Evolutionary conservation across 2,113 vertebrate species (phyloP).

Genomic region (Panurus biarmicus): DNA sequence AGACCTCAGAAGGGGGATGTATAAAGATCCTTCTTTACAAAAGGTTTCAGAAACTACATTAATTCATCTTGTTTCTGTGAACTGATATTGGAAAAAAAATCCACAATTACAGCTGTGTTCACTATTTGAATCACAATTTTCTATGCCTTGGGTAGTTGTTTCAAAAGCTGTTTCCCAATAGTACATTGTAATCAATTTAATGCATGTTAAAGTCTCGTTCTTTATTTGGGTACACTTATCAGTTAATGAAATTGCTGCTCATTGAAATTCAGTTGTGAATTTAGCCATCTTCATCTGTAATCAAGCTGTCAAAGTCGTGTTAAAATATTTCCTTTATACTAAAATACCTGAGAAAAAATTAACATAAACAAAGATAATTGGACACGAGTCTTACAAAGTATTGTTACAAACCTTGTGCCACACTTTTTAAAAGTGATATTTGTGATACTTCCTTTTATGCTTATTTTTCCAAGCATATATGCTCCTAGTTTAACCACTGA

Average conservation of each 20-base stretch:
- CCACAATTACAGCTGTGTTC: not conserved
- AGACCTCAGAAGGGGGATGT: not conserved
- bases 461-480: not conserved
- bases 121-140: not conserved
- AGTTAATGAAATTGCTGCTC: constrained; percentile 62
- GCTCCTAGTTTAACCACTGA: not conserved
- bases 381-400: not conserved
- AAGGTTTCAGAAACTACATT: not conserved
- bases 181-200: constrained; percentile 83
- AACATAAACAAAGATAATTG: not conserved
- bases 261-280: constrained; percentile 65
- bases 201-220: constrained; percentile 79
- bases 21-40: not conserved
- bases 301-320: not conserved
- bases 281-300: constrained; percentile 69
- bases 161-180: constrained; percentile 80
- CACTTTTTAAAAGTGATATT: not conserved
- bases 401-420: not conserved
- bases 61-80: not conserved
- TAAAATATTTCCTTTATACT: not conserved
- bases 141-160: constrained; percentile 64
- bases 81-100: not conserved
- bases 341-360: not conserved
- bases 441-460: not conserved
- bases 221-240: constrained; percentile 74